A percentile compares a stretch with the other conserved stretches of the same genome.
phyloP scores from a whole-genome alignment of 2,113 vertebrate species.

The Syngnathus scovelli region DNA sequence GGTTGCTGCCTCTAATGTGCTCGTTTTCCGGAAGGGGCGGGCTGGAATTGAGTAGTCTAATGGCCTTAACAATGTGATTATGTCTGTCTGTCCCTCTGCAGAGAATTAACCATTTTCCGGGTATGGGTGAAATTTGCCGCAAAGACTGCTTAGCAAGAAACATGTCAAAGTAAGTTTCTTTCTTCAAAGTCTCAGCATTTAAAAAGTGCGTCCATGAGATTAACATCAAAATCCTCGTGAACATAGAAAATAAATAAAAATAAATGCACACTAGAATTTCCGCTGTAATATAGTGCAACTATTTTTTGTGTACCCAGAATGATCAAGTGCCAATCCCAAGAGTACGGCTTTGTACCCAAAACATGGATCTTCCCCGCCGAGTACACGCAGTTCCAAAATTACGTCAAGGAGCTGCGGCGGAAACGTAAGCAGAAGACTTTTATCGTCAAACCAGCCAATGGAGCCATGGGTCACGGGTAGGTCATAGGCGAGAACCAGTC shows the following conservation, averaged over 20 bases:
- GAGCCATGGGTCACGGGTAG: conserved; percentile 98
- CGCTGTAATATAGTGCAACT: background rate
- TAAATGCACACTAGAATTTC: background rate
- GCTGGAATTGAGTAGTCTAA: conserved; percentile 66
- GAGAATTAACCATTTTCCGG: conserved; percentile 99
- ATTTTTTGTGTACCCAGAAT: conserved; percentile 72
- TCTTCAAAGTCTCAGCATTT: background rate
- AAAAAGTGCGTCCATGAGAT: background rate
- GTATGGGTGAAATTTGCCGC: conserved; percentile 99
- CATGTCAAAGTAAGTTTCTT: conserved; percentile 92
- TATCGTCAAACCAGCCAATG: conserved; percentile 95
- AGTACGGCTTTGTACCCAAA: conserved; percentile 93
- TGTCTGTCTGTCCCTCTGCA: conserved; percentile 71
- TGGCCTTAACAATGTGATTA: conserved; percentile 69
- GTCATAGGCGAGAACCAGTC: conserved; percentile 43
- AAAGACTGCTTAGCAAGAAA: conserved; percentile 99
- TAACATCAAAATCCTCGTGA: background rate
- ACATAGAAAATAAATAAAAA: background rate
- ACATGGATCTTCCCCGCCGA: conserved; percentile 97
- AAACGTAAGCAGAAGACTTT: conserved; percentile 96
- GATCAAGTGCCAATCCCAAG: conserved; percentile 92
- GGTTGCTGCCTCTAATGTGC: conserved; percentile 70
- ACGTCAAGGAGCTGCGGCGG: conserved; percentile 91
- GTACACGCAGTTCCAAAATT: conserved; percentile 96
- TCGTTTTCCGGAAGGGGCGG: conserved; percentile 61